Evolutionary conservation across 2,113 vertebrate genomes (phyloP), one percentile per base, ranked within the genome.

Genomic region (Eonycteris spelaea): DNA sequence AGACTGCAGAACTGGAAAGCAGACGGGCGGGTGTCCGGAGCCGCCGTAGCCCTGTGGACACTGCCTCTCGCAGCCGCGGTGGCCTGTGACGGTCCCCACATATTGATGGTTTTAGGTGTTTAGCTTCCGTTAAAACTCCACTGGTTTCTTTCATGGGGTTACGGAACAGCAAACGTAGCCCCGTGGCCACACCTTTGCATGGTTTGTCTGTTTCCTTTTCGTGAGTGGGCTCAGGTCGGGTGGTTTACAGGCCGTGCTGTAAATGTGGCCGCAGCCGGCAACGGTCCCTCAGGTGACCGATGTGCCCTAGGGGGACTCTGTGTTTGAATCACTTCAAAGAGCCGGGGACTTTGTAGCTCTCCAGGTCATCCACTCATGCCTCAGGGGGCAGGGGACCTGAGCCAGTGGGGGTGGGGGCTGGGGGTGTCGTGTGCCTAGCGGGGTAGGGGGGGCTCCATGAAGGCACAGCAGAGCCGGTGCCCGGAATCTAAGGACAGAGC

Each of bases 391-490:
- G 53, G 74, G 19, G 38, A 6, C 16, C 22, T 9, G 75, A 51
- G 55, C 43, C 28, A 30, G 45, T n/a, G 0, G 12, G 19, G 45
- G 30, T 45, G 45, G 45, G 40, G 40, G 40, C 3, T 2, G 45
- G 10, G 10, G 45, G 45, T 14, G 2, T 18, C 12, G 19, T 9
- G 78, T 30, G 15, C 63, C 15, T 45, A 15, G 15, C 4, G 26
- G 38, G 14, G 24, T 2, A 24, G n/a, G n/a, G n/a, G n/a, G n/a
- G n/a, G n/a, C 11, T 26, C 0, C 12, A 7, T 18, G 13, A 40
- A 61, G 15, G 3, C 12, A 9, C 18, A 8, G 2, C 1, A 10
- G n/a, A 53, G 18, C 8, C 0, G 1, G 53, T 2, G 0, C 30
- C 13, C 6, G 14, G 24, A n/a, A 67, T 45, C 10, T 2, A 26